phyloP scores from a whole-genome alignment of 2,797 vertebrate genomes.

The Okamejei kenojei region DNA sequence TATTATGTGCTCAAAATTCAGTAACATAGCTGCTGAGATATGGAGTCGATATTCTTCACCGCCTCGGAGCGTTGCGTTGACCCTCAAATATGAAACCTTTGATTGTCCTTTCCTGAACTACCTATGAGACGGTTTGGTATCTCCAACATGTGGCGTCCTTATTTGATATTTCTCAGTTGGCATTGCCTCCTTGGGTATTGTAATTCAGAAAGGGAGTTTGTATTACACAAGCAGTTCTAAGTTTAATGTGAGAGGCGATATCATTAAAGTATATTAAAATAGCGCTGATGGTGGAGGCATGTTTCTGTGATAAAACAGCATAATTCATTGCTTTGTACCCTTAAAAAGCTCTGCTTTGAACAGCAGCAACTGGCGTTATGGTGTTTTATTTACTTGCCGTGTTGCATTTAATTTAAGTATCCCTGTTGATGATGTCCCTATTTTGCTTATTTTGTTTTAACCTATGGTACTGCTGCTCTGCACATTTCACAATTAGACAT shows the following conservation, averaged over 20 bases:
- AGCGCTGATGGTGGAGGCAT: neutral
- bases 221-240: conserved; percentile 17
- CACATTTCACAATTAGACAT: neutral
- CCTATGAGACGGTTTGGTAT: neutral
- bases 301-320: conserved; percentile 15
- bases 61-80: no score
- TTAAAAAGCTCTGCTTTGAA: neutral
- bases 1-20: neutral
- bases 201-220: conserved; percentile 27
- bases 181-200: conserved; percentile 18
- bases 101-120: neutral
- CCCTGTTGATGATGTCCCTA: neutral
- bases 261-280: conserved; percentile 35
- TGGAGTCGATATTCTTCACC: neutral
- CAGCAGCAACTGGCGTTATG: neutral
- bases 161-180: neutral
- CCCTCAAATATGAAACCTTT: neutral
- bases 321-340: neutral
- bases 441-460: neutral
- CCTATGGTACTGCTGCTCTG: neutral
- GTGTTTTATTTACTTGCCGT: neutral
- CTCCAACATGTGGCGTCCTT: neutral
- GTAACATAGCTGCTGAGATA: neutral
- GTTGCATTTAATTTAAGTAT: neutral
- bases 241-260: conserved; percentile 15